Evolutionary conservation across 2,888 invertebrate genomes (phyloP), one percentile per base, ranked within the genome.

Genomic region (Stenurella melanura): DNA sequence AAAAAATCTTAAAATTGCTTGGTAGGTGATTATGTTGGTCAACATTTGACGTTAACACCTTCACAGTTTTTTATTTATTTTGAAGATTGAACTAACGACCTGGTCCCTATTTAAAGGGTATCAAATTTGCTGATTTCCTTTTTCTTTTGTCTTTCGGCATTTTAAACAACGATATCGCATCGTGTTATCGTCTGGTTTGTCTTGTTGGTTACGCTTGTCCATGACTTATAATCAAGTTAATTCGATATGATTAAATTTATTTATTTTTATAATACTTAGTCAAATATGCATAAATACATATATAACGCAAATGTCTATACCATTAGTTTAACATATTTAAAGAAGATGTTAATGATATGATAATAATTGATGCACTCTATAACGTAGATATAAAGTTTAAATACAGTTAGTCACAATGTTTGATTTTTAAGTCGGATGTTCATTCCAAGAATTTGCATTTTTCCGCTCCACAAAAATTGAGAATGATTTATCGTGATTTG

Each of bases 71-170:
- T 58, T 58, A 58, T 18, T 58, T 58, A 58, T 50, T 50, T n/a
- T 50, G 50, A 6, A 50, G 21, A 21, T 21, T 58, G 21, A 58
- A 58, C 19, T 21, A 58, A 58, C 21, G 21, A 58, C n/a, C 58
- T 19, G 58, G 19, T 58, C 1, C 21, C 11, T 54, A 21, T 58
- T 58, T 58, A 19, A 21, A 58, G 10, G 58, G 21, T 11, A 19
- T 21, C 58, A 58, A 58, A 58, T 58, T 50, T 58, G 58, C 58
- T 21, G 58, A 58, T 3, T 57, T 21, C 4, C 12, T 58, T 58
- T 19, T 18, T 11, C 12, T 34, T 34, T 34, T 1, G 19, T 21
- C 11, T 58, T 58, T 58, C 58, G 58, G 18, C 58, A 19, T 19
- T 58, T 21, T 57, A 11, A 58, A 58, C 12, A 21, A 21, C 19